A percentile compares a stretch with the other conserved stretches of the same genome.
Conservation (phyloP, 2,797 vertebrate species). For the Geotrypetes seraphini region DNA sequence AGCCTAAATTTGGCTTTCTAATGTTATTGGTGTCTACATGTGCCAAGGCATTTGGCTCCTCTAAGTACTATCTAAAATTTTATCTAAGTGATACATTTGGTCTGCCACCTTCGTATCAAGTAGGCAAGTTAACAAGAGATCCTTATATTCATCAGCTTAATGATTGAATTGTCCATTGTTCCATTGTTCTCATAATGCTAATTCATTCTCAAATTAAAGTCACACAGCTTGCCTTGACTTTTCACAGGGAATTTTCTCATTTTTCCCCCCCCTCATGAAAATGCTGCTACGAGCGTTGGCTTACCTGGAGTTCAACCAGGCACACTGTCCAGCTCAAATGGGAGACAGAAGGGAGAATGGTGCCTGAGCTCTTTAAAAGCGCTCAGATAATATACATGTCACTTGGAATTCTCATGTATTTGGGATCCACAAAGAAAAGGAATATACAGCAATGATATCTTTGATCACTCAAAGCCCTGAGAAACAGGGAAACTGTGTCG, state of each 20-base stretch:
- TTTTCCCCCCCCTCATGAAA: neutral
- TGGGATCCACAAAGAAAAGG: conserved; percentile 66
- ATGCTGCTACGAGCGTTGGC: conserved; percentile 2
- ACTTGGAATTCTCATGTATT: conserved; percentile 75
- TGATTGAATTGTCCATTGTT: too few relatives aligned
- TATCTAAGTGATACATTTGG: too few relatives aligned
- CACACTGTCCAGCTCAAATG: conserved; percentile 30
- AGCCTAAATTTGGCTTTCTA: too few relatives aligned
- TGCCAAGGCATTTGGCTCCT: too few relatives aligned
- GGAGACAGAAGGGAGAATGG: conserved; percentile 7
- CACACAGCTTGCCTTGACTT: conserved; percentile 41
- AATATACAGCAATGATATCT: conserved; percentile 84
- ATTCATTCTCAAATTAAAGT: too few relatives aligned
- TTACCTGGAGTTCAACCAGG: conserved; percentile 13
- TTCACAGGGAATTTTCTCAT: neutral
- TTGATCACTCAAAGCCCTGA: conserved; percentile 82
- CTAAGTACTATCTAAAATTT: too few relatives aligned
- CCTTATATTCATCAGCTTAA: too few relatives aligned
- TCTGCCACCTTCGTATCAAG: too few relatives aligned
- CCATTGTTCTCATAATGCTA: neutral
- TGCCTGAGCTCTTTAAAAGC: conserved; percentile 46
- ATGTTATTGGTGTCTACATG: too few relatives aligned
- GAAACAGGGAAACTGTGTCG: conserved; percentile 74
- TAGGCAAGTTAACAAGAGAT: too few relatives aligned
- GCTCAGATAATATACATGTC: conserved; percentile 61